Base-by-base conservation (phyloP, 2,113 vertebrate species). In the Herpailurus yagouaroundi region DNA sequence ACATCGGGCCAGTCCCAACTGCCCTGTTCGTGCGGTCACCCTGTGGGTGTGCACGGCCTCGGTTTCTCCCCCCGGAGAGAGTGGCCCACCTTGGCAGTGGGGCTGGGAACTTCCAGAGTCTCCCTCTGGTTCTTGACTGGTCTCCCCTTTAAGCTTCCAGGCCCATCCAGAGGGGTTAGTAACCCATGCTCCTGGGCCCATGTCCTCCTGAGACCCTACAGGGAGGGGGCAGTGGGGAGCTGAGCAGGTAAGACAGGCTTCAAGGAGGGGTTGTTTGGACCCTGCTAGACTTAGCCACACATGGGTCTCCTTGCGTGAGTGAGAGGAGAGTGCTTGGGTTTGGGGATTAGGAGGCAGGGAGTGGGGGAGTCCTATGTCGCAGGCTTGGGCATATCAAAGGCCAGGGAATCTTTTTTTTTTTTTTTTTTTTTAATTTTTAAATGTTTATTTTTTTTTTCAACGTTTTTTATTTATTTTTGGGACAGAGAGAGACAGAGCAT, bases 341-440 rank as follows among this genome's bases (percentile, higher is more conserved):
- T 76, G 64, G 45, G 71, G 76, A 33, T 5, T 64, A 76, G 83
- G 86, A 15, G 81, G 33, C 82, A 50, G n/a, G 36, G 60, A 73
- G 12, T 5, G 15, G 16, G 7, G 15, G 7, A 80, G 92, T 41
- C 60, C 69, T 23, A 0, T 29, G 76, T 80, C 29, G 25, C 66
- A 81, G 36, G 14, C 36, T 76, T 21, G 5, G 91, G 74, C 27
- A 73, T 18, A 90, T 96, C 69, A 76, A 97, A 95, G 57, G 18
- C 41, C 60, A 68, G 90, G 89, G 74, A 93, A 41, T 85, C 45
- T 98, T 60, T 60, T 60, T 60, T 60, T 60, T 60, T 60, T 60
- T 60, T 23, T 36, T 36, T 36, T 36, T 7, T 60, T 23, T 23
- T 55, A 52, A 21, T 7, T 60, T 60, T 60, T 23, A 23, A 23